These are phyloP conservation scores for Pyrochroa serraticornis DNA, from an alignment of 2,888 invertebrate species.

Conservation along the genomic window DNA sequence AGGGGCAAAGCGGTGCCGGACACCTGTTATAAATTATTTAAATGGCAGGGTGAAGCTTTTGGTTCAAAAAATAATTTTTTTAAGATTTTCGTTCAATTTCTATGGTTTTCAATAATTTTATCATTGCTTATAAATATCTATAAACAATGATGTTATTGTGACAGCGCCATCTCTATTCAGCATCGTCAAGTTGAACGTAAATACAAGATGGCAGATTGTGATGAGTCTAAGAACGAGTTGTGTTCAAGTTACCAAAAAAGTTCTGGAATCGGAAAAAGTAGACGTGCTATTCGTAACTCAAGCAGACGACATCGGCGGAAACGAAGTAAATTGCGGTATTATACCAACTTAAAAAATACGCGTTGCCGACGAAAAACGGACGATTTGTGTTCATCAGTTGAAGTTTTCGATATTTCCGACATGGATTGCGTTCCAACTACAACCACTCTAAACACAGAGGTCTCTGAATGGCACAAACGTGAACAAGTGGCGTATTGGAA, in stretches of 20 bases:
- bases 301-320: constrained; percentile 33
- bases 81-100: no score
- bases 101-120: no score
- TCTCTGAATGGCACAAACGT: constrained; percentile 60
- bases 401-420: constrained; percentile 45
- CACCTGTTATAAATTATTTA: no score
- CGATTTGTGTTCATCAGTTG: constrained; percentile 43
- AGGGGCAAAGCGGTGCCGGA: no score
- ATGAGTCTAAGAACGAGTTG: no score
- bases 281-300: not conserved
- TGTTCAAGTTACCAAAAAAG: no score
- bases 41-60: no score
- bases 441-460: constrained; percentile 37
- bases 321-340: constrained; percentile 39
- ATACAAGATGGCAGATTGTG: no score
- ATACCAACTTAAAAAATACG: constrained; percentile 33
- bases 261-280: not conserved
- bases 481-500: constrained; percentile 69
- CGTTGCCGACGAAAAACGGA: constrained; percentile 37
- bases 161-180: not conserved
- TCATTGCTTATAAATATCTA: no score
- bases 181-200: no score
- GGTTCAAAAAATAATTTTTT: no score
- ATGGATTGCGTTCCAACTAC: constrained; percentile 37
- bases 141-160: no score